These are phyloP conservation scores for Choloepus didactylus DNA, from an alignment of 2,797 vertebrate species.

Conservation along the genomic window DNA sequence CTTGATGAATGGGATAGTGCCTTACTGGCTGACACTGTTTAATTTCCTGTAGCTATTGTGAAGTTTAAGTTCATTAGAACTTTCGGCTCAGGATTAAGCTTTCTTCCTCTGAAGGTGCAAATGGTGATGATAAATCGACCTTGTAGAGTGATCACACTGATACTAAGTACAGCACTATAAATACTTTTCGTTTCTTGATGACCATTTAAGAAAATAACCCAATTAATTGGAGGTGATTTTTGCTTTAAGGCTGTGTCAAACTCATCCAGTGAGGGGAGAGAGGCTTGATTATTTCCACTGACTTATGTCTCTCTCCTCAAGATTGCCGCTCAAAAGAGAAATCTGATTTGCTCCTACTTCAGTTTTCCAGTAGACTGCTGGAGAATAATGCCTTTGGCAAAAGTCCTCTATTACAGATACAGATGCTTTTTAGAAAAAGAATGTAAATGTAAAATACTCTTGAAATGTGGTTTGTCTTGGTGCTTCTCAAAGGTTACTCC, in stretches of 20 bases:
- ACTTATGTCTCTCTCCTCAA: not conserved
- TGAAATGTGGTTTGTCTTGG: not conserved
- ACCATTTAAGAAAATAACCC: not conserved
- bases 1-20: constrained; percentile 6
- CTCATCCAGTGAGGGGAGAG: not conserved
- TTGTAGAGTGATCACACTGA: not conserved
- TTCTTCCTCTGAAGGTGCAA: not conserved
- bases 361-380: not conserved
- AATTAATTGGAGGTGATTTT: not conserved
- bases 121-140: not conserved
- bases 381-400: constrained; percentile 9
- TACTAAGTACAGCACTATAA: not conserved
- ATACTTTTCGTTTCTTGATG: not conserved
- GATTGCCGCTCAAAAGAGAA: not conserved
- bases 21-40: not conserved
- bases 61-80: constrained; percentile 61
- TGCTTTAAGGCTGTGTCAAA: not conserved
- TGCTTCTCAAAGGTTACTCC: not conserved
- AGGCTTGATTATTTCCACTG: not conserved
- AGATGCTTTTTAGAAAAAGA: not conserved
- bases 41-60: constrained; percentile 57
- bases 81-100: not conserved
- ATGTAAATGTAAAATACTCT: not conserved
- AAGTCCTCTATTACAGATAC: not conserved
- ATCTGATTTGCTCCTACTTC: not conserved